phyloP scores from a whole-genome alignment of 1,140 invertebrate genomes.

The Saccostrea echinata region DNA sequence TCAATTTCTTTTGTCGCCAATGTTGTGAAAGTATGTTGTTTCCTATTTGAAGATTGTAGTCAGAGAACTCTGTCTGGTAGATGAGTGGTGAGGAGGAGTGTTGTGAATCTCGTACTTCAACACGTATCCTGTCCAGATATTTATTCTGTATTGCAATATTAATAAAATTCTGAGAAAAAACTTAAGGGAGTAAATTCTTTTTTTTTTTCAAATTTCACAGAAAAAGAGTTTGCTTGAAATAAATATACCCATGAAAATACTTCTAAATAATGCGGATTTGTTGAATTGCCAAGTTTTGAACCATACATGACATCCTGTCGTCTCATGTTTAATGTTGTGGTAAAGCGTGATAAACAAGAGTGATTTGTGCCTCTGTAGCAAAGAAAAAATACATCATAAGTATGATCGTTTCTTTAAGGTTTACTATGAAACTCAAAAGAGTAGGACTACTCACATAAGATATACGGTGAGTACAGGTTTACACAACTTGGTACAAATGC shows the following conservation, averaged over 20 bases:
- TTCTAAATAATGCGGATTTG: not conserved
- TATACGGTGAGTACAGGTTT: conserved; percentile 17
- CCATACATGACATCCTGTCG: not conserved
- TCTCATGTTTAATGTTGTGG: not conserved
- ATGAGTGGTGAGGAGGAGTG: not conserved
- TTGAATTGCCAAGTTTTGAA: conserved; percentile 22
- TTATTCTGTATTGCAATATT: not conserved
- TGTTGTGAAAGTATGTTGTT: not conserved
- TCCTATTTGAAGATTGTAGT: conserved; percentile 4
- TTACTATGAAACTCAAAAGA: not conserved
- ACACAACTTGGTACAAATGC: not conserved
- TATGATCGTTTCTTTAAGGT: too few relatives aligned
- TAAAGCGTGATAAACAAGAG: not conserved
- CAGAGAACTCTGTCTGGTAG: conserved; percentile 1
- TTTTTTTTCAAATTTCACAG: too few relatives aligned
- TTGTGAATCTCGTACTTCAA: not conserved
- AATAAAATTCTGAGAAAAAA: not conserved
- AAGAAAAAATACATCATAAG: not conserved
- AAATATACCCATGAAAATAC: not conserved
- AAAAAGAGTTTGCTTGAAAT: too few relatives aligned
- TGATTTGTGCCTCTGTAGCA: not conserved
- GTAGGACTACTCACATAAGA: not conserved
- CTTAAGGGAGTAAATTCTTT: too few relatives aligned
- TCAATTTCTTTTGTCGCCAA: conserved; percentile 1
- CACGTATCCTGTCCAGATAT: not conserved